A percentile compares a stretch with the other conserved stretches of the same genome.
Conservation (phyloP, 2,113 vertebrate species). For the Cyprinus carpio region DNA sequence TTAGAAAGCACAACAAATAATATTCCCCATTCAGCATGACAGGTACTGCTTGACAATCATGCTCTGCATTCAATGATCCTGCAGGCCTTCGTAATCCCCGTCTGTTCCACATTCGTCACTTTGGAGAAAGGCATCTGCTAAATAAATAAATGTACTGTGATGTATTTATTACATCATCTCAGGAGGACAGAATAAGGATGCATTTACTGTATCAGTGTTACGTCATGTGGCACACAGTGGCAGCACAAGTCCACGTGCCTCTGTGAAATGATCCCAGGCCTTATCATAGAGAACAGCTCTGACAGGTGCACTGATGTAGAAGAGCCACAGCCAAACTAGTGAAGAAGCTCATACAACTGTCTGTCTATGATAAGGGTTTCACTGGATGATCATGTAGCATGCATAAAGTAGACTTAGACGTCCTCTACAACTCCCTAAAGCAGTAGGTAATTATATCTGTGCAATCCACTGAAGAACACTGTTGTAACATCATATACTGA, state of each 20-base stretch:
- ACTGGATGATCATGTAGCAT: constrained; percentile 29
- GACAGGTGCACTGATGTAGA: constrained; percentile 52
- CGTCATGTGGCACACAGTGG: background rate
- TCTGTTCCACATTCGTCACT: background rate
- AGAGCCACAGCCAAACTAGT: background rate
- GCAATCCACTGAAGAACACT: background rate
- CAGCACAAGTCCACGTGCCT: background rate
- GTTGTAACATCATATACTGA: background rate
- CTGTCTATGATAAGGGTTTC: background rate
- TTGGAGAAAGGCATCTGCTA: background rate
- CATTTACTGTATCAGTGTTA: background rate
- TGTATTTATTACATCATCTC: background rate
- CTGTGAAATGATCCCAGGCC: background rate
- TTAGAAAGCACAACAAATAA: constrained; percentile 57
- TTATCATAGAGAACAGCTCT: constrained; percentile 6
- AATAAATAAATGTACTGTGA: background rate
- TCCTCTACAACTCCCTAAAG: background rate
- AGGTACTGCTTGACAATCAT: background rate
- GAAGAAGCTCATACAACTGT: background rate
- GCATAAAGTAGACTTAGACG: background rate
- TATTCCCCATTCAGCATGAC: constrained; percentile 24
- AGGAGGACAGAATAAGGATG: background rate
- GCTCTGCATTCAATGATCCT: background rate
- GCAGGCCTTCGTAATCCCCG: background rate
- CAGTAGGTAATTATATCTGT: background rate